Evolutionary conservation across 2,888 invertebrate species (phyloP).

Genomic region (Pyrgus malvae): DNA sequence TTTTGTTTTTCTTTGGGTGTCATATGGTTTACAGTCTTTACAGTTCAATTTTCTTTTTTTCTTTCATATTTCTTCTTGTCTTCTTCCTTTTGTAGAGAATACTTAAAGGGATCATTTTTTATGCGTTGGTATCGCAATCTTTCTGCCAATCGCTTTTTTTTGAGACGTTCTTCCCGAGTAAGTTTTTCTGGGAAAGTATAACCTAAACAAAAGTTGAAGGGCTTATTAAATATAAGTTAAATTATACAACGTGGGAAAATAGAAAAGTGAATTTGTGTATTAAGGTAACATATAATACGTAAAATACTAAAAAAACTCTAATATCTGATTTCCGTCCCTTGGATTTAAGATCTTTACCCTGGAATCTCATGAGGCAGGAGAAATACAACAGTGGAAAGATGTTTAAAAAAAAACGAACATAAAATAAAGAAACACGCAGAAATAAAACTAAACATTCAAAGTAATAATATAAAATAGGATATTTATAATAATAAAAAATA

Average conservation of each 20-base stretch:
- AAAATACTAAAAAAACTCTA: not conserved
- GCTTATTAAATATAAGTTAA: not conserved
- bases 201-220: not conserved
- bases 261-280: no score
- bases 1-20: constrained; percentile 31
- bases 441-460: not conserved
- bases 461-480: not conserved
- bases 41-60: constrained; percentile 23
- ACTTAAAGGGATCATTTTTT: constrained; percentile 27
- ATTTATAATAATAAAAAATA: no score
- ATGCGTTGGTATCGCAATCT: constrained; percentile 26
- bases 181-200: constrained; percentile 1
- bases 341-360: not conserved
- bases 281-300: no score
- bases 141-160: constrained; percentile 15
- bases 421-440: not conserved
- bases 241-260: no score
- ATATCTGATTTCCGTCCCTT: not conserved
- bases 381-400: not conserved
- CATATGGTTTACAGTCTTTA: constrained; percentile 31
- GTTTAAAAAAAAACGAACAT: not conserved
- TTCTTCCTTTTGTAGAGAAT: constrained; percentile 16
- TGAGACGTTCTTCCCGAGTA: constrained; percentile 11
- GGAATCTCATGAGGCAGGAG: not conserved
- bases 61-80: not conserved